A percentile compares a stretch with the other conserved stretches of the same genome.
These are phyloP conservation scores for Heterodera filipjevi DNA, from an alignment of 2,888 invertebrate species.

Conservation along the genomic window DNA sequence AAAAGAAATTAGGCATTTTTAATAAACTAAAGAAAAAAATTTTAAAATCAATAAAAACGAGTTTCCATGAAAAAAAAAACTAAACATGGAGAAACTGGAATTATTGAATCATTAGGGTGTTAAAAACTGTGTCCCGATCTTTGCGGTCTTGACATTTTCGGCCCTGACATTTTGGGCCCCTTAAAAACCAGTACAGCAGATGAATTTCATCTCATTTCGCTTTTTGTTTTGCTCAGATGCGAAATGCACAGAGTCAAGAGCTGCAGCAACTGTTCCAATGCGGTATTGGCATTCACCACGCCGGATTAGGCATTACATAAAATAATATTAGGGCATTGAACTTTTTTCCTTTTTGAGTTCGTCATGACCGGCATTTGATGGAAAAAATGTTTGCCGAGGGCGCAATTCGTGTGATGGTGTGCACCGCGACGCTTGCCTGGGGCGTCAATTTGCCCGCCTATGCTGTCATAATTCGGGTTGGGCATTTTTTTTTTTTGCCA, in stretches of 20 bases:
- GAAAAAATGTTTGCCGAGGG: slow-evolving; percentile 89
- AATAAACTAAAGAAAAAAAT: too few relatives aligned
- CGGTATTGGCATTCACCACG: slow-evolving; percentile 94
- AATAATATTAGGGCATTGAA: too few relatives aligned
- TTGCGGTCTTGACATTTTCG: too few relatives aligned
- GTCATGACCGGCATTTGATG: slow-evolving; percentile 82
- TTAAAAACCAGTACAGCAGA: too few relatives aligned
- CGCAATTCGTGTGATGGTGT: slow-evolving; percentile 81
- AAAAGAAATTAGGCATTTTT: too few relatives aligned
- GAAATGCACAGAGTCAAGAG: slow-evolving; percentile 51
- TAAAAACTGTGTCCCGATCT: too few relatives aligned
- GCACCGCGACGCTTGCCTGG: slow-evolving; percentile 98
- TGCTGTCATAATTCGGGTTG: slow-evolving; percentile 88
- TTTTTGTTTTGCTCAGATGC: slow-evolving; percentile 33
- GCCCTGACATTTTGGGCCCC: too few relatives aligned
- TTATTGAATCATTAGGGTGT: too few relatives aligned
- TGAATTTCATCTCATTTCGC: too few relatives aligned
- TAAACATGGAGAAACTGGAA: too few relatives aligned
- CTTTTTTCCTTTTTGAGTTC: slow-evolving; percentile 68
- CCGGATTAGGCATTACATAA: slow-evolving; percentile 75
- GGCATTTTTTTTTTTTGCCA: not conserved
- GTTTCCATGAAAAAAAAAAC: too few relatives aligned
- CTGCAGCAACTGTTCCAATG: slow-evolving; percentile 81
- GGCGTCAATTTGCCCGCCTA: slow-evolving; percentile 98
- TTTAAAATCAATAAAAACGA: too few relatives aligned